Evolutionary conservation across 2,797 vertebrate genomes (phyloP).

Genomic region (Xiphorhynchus erythropygius): DNA sequence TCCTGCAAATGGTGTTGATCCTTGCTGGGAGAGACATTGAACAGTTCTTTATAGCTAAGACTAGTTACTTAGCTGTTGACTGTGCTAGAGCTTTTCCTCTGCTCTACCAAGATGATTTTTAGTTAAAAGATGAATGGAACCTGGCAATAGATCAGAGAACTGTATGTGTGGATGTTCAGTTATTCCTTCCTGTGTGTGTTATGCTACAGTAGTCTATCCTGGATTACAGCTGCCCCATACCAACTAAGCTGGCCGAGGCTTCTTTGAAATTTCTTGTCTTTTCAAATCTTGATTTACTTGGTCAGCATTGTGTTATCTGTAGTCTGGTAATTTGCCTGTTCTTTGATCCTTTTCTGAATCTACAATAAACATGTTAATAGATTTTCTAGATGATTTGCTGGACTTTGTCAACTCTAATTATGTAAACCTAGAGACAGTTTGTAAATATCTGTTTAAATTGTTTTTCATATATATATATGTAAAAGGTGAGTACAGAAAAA

Average conservation of each 20-base stretch:
- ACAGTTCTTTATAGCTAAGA: not conserved
- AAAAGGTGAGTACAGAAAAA: not conserved
- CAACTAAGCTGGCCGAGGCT: not conserved
- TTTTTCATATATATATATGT: not conserved
- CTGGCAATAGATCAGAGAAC: not conserved
- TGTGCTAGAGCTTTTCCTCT: not conserved
- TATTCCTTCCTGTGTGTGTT: not conserved
- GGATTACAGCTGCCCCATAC: not conserved
- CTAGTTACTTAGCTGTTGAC: not conserved
- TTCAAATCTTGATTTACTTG: not conserved
- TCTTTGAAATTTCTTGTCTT: not conserved
- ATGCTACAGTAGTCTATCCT: not conserved
- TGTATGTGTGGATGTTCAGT: not conserved
- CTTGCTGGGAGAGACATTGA: not conserved
- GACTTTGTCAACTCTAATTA: not conserved
- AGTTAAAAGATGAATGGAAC: not conserved
- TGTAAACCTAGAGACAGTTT: not conserved
- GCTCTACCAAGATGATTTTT: not conserved
- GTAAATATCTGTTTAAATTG: not conserved
- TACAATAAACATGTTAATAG: not conserved
- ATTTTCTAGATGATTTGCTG: not conserved
- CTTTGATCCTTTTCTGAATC: not conserved
- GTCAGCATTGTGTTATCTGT: not conserved
- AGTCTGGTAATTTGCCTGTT: not conserved
- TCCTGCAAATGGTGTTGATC: not conserved